Base-by-base conservation (phyloP, 2,888 invertebrate genomes). In the Sinopyrophorus schimmeli region DNA sequence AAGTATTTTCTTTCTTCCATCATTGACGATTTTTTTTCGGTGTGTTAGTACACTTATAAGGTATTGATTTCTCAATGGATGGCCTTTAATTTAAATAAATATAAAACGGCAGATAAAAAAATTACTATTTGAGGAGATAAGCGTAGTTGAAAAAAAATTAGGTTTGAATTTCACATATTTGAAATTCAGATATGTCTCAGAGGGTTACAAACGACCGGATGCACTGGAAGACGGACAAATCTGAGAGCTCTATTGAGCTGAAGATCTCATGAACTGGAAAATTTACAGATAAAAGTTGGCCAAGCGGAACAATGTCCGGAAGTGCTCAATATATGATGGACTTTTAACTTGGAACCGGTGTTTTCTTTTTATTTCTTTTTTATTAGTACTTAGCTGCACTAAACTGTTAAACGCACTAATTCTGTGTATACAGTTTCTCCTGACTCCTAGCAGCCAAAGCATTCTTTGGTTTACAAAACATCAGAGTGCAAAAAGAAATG, bases 231-330 rank as follows among this genome's bases (percentile, higher is more conserved):
- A 55, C 54, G 55, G 58, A 57, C 58, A 57, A 62, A 62, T 62
- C 62, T 58, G 55, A 43, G 55, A 60, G 60, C 58, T 62, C 58
- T 61, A 60, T 59, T 51, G 62, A 59, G 58, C 57, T 54, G 57
- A 57, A 59, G 58, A 53, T 44, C 46, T 53, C 55, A 54, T 60
- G 55, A 53, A 51, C 54, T 51, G 61, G 62, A 62, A 61, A 61
- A 61, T 61, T 62, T 58, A 54, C 58, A 62, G 62, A 62, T 62
- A 62, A 60, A 62, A 60, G 54, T 58, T 60, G 60, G 47, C 60
- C 62, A 48, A 57, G 47, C 56, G 62, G 57, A 62, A 62, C 53
- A 51, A 59, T 52, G 46, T 42, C 51, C 47, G 51, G 47, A 52
- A 52, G 35, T 47, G 51, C 46, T 52, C 51, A 32, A 46, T 47